Base-by-base conservation (phyloP, 1,140 invertebrate genomes). In the Aphaenogaster ashmeadi region DNA sequence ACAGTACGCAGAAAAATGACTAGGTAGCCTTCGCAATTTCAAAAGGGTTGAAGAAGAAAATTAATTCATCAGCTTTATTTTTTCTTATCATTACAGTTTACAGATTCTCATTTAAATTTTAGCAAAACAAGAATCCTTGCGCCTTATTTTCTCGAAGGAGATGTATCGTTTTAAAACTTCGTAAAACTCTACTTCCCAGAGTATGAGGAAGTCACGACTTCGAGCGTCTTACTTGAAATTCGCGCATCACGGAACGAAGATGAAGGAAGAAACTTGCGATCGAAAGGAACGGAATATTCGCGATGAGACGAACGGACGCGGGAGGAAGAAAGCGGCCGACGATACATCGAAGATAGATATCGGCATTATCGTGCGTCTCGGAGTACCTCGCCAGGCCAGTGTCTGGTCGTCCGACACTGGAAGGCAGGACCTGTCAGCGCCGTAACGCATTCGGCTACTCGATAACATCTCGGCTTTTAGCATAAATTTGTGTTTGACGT, bases 401-500 rank as follows among this genome's bases (percentile, higher is more conserved):
- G 83, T 41, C 62, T 36, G 54, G 13, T 33, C 71, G 38, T n/a
- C 47, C 58, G 87, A 38, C 60, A 87, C 67, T 77, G 56, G 77
- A 41, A 90, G 87, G 85, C 85, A 86, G 75, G 18, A 91, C 56
- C 92, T 92, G 92, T 93, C 92, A 92, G 89, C 91, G 85, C 60
- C 72, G 85, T 84, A 88, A 87, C 87, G 87, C 87, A 69, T 75
- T 72, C 58, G 64, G 44, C 72, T 71, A 58, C 47, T 67, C 91
- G 92, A 93, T 92, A 92, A 62, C 88, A 92, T 93, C 92, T 91
- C 79, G 71, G 92, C 92, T 92, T 93, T 93, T 92, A 92, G 91
- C 92, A 92, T 93, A 93, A 93, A 92, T 92, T 93, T 92, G 91
- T 92, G 92, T 91, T 91, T 91, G 88, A 91, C 92, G 92, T 91